These are phyloP conservation scores for Didymodactylos carnosus DNA, from an alignment of 2,888 invertebrate genomes.

Conservation along the genomic window DNA sequence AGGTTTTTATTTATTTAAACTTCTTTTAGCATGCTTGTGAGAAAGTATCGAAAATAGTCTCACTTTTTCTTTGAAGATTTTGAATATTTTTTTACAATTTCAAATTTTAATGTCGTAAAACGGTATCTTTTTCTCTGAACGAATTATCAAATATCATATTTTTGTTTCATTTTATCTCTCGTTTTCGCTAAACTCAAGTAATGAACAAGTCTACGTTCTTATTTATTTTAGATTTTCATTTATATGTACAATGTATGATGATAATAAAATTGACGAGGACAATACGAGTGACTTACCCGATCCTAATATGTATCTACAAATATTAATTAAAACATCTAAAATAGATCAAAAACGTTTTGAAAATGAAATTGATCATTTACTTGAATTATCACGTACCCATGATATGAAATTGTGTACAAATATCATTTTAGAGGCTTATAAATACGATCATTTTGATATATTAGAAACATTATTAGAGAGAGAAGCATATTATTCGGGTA, in stretches of 20 bases:
- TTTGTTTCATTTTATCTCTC: background rate
- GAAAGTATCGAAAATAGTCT: no score
- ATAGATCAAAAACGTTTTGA: background rate
- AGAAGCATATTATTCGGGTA: background rate
- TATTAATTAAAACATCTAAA: background rate
- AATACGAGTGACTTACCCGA: no score
- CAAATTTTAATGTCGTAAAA: no score
- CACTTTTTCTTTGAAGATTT: no score
- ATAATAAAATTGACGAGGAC: background rate
- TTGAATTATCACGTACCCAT: background rate
- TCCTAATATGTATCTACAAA: background rate
- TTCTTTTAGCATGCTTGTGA: no score
- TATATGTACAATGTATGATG: background rate
- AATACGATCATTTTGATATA: background rate
- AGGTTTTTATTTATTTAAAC: no score
- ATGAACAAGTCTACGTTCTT: no score
- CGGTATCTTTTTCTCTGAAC: no score
- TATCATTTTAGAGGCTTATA: background rate
- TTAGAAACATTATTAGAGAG: background rate
- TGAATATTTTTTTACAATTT: no score
- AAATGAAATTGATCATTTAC: background rate
- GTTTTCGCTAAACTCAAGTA: no score
- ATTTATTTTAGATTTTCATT: background rate
- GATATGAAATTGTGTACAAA: background rate
- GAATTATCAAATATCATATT: no score